Evolutionary conservation across 2,888 invertebrate species (phyloP).

Genomic region (Euphydryas editha): DNA sequence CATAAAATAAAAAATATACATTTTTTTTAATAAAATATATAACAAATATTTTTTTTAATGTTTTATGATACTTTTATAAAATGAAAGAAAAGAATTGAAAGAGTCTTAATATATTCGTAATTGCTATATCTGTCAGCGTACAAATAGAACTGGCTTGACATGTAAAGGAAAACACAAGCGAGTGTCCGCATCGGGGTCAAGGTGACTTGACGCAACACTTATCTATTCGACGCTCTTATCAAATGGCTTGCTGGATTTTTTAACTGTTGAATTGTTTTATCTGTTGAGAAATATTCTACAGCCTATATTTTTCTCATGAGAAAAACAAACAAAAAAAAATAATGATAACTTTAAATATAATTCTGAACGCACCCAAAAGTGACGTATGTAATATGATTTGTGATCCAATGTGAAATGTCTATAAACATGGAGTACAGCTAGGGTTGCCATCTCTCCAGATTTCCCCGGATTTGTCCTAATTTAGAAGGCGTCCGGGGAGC

Average conservation of each 20-base stretch:
- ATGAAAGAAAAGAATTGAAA: not conserved
- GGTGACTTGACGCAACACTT: constrained; percentile 72
- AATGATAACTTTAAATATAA: not conserved
- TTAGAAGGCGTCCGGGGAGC: no score
- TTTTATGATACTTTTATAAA: not conserved
- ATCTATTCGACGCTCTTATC: constrained; percentile 59
- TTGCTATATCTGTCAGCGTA: constrained; percentile 13
- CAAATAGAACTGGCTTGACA: constrained; percentile 42
- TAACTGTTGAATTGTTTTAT: constrained; percentile 43
- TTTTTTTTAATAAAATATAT: not conserved
- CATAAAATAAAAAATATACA: not conserved
- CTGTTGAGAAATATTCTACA: constrained; percentile 33
- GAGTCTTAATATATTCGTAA: not conserved
- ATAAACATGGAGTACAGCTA: no score
- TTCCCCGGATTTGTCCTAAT: no score
- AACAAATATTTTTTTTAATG: not conserved
- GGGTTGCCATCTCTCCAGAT: no score
- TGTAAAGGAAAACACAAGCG: constrained; percentile 50
- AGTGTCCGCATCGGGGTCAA: constrained; percentile 68
- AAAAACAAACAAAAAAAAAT: not conserved
- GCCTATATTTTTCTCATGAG: constrained; percentile 2
- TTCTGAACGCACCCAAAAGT: no score
- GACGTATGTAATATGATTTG: no score
- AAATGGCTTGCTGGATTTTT: constrained; percentile 47
- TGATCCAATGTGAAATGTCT: no score